Percentiles rank a stretch among this genome's conserved stretches.
Conservation (phyloP, 2,888 invertebrate genomes). For the Ophraella communa region DNA sequence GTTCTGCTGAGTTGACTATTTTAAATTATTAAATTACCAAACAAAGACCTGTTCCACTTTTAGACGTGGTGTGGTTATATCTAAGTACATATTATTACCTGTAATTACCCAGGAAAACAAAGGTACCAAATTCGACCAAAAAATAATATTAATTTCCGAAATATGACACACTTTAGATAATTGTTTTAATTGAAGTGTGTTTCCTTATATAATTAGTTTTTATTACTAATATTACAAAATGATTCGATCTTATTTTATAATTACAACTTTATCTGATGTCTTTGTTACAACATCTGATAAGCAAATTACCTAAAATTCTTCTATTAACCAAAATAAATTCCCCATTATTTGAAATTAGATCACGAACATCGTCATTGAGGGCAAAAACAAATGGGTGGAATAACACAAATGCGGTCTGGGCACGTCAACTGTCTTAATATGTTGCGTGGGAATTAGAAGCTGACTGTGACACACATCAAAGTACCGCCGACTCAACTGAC, state of each 20-base stretch:
- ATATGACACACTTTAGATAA: too few species aligned
- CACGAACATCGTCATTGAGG: conserved; percentile 23
- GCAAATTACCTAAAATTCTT: conserved; percentile 12
- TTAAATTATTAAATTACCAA: too few species aligned
- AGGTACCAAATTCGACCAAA: too few species aligned
- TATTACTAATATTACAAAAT: neutral
- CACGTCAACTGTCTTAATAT: conserved; percentile 53
- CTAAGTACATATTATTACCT: too few species aligned
- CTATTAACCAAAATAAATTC: conserved; percentile 1
- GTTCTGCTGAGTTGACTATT: too few species aligned
- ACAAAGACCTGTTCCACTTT: too few species aligned
- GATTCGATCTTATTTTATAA: conserved; percentile 1
- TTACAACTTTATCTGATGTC: neutral
- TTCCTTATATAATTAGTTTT: too few species aligned
- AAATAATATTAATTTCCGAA: too few species aligned
- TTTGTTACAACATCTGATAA: neutral
- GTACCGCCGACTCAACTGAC: conserved; percentile 1
- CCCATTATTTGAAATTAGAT: conserved; percentile 27
- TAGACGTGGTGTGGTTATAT: too few species aligned
- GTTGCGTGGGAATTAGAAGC: conserved; percentile 50
- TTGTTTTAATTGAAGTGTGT: too few species aligned
- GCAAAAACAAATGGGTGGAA: conserved; percentile 49
- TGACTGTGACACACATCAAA: conserved; percentile 43
- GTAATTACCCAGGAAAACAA: too few species aligned
- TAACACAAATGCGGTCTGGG: conserved; percentile 53